phyloP scores from a whole-genome alignment of 37 sponge, comb jelly and placozoan genomes.

The Chondrosia reniformis region DNA sequence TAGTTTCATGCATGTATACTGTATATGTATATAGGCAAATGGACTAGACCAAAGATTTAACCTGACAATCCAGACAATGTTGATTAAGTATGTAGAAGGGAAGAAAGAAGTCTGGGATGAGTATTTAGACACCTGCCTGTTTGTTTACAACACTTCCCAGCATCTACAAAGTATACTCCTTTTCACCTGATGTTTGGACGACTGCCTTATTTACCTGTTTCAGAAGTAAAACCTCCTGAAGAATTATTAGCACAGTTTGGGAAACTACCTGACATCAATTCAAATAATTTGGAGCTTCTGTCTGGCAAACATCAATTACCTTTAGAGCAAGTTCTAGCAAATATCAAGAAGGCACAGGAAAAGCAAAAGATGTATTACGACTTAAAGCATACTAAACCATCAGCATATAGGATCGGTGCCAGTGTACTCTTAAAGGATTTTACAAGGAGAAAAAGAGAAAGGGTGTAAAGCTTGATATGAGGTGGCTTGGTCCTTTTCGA shows the following conservation, averaged over 20 bases:
- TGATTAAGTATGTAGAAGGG: background rate
- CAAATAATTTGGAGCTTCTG: background rate
- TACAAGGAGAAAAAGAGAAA: background rate
- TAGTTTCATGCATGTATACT: no score
- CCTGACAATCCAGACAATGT: background rate
- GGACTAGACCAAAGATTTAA: no score
- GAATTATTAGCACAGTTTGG: background rate
- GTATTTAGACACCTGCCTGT: background rate
- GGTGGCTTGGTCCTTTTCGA: background rate
- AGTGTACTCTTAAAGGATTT: background rate
- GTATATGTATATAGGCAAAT: no score
- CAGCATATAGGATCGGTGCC: background rate
- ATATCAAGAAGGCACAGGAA: background rate
- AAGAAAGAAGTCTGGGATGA: background rate
- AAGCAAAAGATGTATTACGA: background rate
- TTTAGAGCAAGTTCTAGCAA: background rate
- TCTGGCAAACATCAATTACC: background rate
- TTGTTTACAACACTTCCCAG: background rate
- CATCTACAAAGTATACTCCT: background rate
- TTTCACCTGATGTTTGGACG: background rate
- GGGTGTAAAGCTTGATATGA: background rate
- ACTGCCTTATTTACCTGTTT: background rate
- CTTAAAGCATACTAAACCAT: background rate
- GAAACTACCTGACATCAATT: background rate
- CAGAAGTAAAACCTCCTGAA: background rate